Conservation (phyloP, 1,140 invertebrate species). For the Lineus longissimus region DNA sequence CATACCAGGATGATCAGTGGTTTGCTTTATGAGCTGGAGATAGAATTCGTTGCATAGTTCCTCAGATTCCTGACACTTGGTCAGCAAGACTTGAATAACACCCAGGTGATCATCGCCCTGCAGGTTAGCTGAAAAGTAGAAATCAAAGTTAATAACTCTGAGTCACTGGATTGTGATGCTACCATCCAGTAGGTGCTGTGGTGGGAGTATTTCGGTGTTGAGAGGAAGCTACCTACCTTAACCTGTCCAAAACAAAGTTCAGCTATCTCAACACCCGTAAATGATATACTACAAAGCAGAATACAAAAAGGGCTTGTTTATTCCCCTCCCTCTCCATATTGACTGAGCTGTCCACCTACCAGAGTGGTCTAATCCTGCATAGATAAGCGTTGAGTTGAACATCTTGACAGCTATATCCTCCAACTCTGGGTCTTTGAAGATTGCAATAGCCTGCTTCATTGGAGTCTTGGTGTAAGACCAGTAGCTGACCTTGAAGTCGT, state of each 20-base stretch:
- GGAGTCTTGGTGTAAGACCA: slow-evolving; percentile 84
- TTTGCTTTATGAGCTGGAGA: slow-evolving; percentile 89
- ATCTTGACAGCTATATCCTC: slow-evolving; percentile 77
- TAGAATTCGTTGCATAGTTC: slow-evolving; percentile 84
- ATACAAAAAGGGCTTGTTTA: too few species aligned
- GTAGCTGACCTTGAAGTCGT: slow-evolving; percentile 57
- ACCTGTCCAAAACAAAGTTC: too few species aligned
- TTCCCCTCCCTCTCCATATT: too few species aligned
- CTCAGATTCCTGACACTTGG: slow-evolving; percentile 77
- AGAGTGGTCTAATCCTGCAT: slow-evolving; percentile 70
- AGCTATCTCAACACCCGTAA: too few species aligned
- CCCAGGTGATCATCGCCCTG: slow-evolving; percentile 69
- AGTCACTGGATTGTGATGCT: background rate
- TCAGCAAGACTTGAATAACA: slow-evolving; percentile 82
- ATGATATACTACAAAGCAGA: too few species aligned
- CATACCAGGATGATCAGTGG: slow-evolving; percentile 69
- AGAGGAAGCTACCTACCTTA: too few species aligned
- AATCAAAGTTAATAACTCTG: too few species aligned
- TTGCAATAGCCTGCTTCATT: slow-evolving; percentile 75
- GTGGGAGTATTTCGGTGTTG: background rate
- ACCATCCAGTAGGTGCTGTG: too few species aligned
- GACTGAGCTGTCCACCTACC: slow-evolving; percentile 32
- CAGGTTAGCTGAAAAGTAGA: slow-evolving; percentile 15
- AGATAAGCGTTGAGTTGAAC: slow-evolving; percentile 64
- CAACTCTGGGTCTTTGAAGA: slow-evolving; percentile 74